Evolutionary conservation across 2,888 invertebrate genomes (phyloP).

Genomic region (Catocala nupta): DNA sequence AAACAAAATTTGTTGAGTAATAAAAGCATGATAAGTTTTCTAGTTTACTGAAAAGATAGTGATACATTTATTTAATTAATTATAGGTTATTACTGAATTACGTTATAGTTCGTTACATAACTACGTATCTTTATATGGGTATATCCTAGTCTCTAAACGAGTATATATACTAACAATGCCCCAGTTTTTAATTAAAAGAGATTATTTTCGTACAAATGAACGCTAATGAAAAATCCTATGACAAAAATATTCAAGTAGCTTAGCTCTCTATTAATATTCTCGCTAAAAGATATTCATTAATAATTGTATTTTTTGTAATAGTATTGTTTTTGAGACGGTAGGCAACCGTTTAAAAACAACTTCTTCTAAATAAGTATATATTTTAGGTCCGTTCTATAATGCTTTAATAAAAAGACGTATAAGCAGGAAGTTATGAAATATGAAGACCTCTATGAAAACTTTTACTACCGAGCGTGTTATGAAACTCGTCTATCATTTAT

Average conservation of each 20-base stretch:
- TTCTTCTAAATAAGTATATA: not conserved
- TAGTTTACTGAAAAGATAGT: no score
- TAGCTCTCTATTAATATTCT: slow-evolving; percentile 2
- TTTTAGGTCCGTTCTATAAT: not conserved
- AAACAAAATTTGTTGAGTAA: no score
- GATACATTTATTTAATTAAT: no score
- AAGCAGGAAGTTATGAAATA: not conserved
- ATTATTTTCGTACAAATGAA: slow-evolving; percentile 7
- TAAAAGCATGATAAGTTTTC: no score
- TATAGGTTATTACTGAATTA: no score
- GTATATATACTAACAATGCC: not conserved
- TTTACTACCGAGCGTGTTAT: not conserved
- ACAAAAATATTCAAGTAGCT: slow-evolving; percentile 3
- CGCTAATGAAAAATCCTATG: not conserved
- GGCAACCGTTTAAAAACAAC: not conserved
- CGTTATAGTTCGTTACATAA: not conserved
- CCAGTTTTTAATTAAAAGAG: slow-evolving; percentile 1
- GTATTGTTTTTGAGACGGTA: not conserved
- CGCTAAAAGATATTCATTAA: slow-evolving; percentile 9
- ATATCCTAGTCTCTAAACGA: not conserved
- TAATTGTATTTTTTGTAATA: not conserved
- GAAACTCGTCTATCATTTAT: slow-evolving; percentile 2
- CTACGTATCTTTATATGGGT: not conserved
- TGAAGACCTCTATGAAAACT: not conserved
- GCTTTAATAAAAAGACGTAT: no score